phyloP scores from a whole-genome alignment of 2,797 vertebrate genomes.

The Enteromius afrohamiltoni region DNA sequence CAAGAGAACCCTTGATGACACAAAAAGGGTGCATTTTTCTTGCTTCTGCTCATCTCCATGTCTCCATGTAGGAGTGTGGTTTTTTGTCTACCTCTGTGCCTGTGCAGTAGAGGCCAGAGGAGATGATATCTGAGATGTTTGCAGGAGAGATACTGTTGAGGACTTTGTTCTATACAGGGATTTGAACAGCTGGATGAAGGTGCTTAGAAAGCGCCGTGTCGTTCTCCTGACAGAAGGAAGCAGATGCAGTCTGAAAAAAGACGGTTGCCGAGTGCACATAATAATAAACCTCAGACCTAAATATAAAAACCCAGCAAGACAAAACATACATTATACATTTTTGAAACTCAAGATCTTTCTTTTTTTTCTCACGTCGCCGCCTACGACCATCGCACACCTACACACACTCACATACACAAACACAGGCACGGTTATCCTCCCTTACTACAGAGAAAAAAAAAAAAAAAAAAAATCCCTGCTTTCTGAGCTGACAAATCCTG shows the following conservation, averaged over 20 bases:
- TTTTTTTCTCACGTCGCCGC: constrained; percentile 18
- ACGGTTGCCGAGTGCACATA: not conserved
- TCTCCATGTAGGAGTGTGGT: not conserved
- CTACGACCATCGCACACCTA: constrained; percentile 29
- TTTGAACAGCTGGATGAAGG: constrained; percentile 44
- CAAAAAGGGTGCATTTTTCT: not conserved
- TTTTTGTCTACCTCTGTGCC: constrained; percentile 28
- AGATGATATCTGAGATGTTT: constrained; percentile 40
- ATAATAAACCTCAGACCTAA: constrained; percentile 34
- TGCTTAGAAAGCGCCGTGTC: constrained; percentile 42
- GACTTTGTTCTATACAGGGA: constrained; percentile 44
- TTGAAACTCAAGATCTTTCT: constrained; percentile 23
- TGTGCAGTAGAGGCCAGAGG: constrained; percentile 1
- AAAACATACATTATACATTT: constrained; percentile 21
- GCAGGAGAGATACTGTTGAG: constrained; percentile 21
- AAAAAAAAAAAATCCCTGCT: constrained; percentile 34
- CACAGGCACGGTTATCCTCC: constrained; percentile 31
- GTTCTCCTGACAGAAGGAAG: constrained; percentile 32
- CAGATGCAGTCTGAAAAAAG: constrained; percentile 33
- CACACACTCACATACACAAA: constrained; percentile 41
- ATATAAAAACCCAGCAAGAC: constrained; percentile 31
- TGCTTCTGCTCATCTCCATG: not conserved
- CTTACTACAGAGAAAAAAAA: constrained; percentile 41
- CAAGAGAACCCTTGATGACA: constrained; percentile 22
- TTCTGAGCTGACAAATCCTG: constrained; percentile 49